Percentiles rank a stretch among this genome's conserved stretches.
Conservation (phyloP, 2,888 invertebrate genomes). For the Lycocerus yunnanus region DNA sequence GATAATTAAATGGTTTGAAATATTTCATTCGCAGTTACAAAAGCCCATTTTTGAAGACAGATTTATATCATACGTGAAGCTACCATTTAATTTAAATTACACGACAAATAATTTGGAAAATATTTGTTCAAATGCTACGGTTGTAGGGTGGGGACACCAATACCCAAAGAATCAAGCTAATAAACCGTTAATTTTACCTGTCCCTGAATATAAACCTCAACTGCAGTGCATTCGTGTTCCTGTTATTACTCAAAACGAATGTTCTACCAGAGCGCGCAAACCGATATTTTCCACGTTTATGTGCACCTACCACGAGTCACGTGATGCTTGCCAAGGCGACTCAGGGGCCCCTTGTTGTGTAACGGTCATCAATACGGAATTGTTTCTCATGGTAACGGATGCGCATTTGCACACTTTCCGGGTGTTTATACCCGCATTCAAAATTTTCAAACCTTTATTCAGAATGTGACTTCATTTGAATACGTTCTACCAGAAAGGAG, state of each 20-base stretch:
- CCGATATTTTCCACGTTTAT: fast-evolving
- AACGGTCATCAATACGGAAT: constrained; percentile 12
- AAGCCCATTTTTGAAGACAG: neutral
- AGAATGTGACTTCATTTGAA: neutral
- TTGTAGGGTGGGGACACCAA: constrained; percentile 4
- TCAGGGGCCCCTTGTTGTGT: constrained; percentile 16
- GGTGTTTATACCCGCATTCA: neutral
- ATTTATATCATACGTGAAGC: neutral
- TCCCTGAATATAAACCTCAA: neutral
- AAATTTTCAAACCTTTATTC: constrained; percentile 5
- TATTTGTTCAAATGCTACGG: neutral
- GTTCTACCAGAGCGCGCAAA: fast-evolving
- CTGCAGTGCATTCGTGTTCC: neutral
- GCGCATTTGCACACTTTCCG: neutral
- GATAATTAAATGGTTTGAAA: neutral
- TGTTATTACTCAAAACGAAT: neutral
- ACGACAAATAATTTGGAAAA: neutral
- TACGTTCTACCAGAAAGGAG: fast-evolving
- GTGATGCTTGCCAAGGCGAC: constrained; percentile 2
- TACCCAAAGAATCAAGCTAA: neutral
- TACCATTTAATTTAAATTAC: neutral
- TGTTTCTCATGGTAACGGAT: neutral
- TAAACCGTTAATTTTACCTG: neutral
- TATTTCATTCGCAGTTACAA: neutral
- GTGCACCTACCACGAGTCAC: neutral